phyloP scores from a whole-genome alignment of 2,797 vertebrate genomes.

The Darevskia nairensis region DNA sequence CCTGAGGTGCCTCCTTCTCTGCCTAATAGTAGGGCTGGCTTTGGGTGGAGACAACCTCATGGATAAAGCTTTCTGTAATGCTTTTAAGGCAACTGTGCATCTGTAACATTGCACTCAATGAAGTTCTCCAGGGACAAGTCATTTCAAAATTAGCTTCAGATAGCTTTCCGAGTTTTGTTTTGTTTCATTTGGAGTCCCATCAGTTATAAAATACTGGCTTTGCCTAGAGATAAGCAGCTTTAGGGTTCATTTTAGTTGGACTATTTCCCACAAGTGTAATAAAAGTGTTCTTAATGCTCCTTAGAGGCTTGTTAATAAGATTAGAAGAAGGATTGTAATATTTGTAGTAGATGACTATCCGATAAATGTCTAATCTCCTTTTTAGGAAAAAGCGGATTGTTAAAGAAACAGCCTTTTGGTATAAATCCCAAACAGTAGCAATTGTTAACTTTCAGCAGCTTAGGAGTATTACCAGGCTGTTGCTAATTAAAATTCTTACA shows the following conservation, averaged over 20 bases:
- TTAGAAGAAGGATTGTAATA: constrained; percentile 75
- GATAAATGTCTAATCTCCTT: constrained; percentile 61
- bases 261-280: constrained; percentile 74
- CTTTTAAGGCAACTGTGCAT: background rate
- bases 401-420: constrained; percentile 64
- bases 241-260: constrained; percentile 76
- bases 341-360: constrained; percentile 74
- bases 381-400: constrained; percentile 57
- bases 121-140: background rate
- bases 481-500: constrained; percentile 82
- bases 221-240: constrained; percentile 72
- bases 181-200: background rate
- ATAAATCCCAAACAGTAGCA: constrained; percentile 78
- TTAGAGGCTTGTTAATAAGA: constrained; percentile 75
- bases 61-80: background rate
- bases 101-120: background rate
- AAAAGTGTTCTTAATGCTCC: constrained; percentile 79
- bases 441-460: constrained; percentile 76
- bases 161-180: background rate
- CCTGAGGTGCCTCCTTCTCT: too few relatives aligned
- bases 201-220: constrained; percentile 57
- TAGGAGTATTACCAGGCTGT: constrained; percentile 71
- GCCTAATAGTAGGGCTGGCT: background rate
- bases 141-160: background rate
- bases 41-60: background rate